Percentiles rank a stretch among this genome's conserved stretches.
These are phyloP conservation scores for Sebastes kiyomatsui DNA, from an alignment of 2,797 vertebrate species.

Conservation along the genomic window DNA sequence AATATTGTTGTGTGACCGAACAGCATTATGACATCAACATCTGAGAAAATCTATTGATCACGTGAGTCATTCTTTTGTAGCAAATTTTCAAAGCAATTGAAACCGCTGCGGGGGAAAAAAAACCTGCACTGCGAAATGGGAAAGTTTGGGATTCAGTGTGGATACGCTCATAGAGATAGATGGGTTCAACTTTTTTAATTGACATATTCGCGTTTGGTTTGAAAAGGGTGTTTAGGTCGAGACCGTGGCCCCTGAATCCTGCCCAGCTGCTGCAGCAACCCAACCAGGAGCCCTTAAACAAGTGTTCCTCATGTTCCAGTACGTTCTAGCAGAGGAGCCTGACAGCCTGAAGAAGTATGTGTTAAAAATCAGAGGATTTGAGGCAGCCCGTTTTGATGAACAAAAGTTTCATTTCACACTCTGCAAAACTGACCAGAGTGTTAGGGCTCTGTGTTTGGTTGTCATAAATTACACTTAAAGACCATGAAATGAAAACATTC, in stretches of 20 bases:
- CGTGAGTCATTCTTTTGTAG: neutral
- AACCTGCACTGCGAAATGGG: neutral
- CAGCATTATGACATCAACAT: neutral
- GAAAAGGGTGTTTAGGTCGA: neutral
- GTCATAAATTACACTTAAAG: neutral
- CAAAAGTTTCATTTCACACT: neutral
- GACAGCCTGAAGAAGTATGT: conserved; percentile 6
- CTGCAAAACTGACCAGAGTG: neutral
- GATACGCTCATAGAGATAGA: neutral
- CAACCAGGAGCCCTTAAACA: neutral
- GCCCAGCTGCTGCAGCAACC: conserved; percentile 8
- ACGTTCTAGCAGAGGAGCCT: neutral
- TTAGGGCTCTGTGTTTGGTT: neutral
- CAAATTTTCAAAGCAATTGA: neutral
- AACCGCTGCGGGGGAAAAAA: neutral
- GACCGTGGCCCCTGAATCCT: neutral
- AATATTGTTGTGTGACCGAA: neutral
- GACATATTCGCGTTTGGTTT: neutral
- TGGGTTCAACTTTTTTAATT: neutral
- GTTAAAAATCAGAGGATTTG: neutral
- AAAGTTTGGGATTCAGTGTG: neutral
- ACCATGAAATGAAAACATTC: neutral
- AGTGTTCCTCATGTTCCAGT: neutral
- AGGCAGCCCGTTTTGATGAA: neutral
- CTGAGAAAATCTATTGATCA: neutral